Conservation (phyloP, 2,797 vertebrate genomes). For the Danio jaintianensis region DNA sequence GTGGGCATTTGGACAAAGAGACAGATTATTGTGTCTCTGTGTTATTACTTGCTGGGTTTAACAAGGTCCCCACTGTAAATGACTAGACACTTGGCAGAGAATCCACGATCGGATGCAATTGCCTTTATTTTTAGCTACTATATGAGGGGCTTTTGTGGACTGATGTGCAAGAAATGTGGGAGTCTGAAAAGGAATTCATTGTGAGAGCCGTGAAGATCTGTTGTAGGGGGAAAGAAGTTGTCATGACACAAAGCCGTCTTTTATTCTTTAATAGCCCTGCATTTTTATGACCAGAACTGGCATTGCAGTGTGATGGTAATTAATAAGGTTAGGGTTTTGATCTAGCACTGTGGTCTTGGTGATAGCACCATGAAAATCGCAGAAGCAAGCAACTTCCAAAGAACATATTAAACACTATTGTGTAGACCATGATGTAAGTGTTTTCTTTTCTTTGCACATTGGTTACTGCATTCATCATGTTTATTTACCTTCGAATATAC, state of each 20-base stretch:
- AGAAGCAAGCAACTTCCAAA: not conserved
- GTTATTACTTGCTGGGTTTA: constrained; percentile 48
- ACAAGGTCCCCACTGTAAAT: constrained; percentile 71
- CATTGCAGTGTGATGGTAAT: constrained; percentile 11
- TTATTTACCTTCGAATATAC: not conserved
- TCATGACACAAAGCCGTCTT: constrained; percentile 24
- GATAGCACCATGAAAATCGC: not conserved
- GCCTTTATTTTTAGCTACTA: constrained; percentile 38
- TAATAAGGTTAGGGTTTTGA: constrained; percentile 15
- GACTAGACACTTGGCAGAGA: constrained; percentile 59
- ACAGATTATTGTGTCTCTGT: constrained; percentile 58
- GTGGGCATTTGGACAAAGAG: constrained; percentile 34
- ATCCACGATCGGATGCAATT: constrained; percentile 62
- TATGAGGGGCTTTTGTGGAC: constrained; percentile 26
- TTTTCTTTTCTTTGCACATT: not conserved
- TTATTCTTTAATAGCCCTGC: constrained; percentile 1
- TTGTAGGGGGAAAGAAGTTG: constrained; percentile 1
- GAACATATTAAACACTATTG: not conserved
- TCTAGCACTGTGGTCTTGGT: constrained; percentile 12
- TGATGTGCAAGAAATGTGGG: constrained; percentile 49
- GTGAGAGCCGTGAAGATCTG: constrained; percentile 30
- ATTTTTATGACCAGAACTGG: constrained; percentile 14
- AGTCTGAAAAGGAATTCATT: constrained; percentile 49
- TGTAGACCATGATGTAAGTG: not conserved
- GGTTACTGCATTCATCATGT: not conserved